Base-by-base conservation (phyloP, 1,140 invertebrate species). In the Drosophila insularis region DNA sequence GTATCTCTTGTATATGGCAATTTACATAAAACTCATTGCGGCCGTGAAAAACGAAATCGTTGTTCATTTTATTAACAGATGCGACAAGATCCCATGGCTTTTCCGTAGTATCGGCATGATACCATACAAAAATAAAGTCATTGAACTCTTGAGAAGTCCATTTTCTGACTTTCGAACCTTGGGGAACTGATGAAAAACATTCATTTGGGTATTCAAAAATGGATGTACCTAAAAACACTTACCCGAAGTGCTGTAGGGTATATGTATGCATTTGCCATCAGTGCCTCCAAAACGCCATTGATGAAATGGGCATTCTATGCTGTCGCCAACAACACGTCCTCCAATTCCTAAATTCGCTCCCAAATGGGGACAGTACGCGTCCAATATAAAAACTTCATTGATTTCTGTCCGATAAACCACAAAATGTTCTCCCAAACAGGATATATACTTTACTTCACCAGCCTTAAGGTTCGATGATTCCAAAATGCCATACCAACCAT, bases 311-410 rank as follows among this genome's bases (percentile, higher is more conserved):
- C 97, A 98, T 81, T 97, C 95, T 4, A 98, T 93, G 81, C 96
- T 97, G 59, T 97, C 95, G 0, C 95, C 95, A 31, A 93, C 93
- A 1, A 97, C 96, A 0, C 92, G 92, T 0, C 97, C 97, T 1
- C 96, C 96, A 10, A 95, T 93, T 0, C 93, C 96, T 82, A 98
- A 93, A 90, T 98, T 97, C 0, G 97, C 97, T 0, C 97, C 97
- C 79, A 98, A 92, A 92, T 98, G 97, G 0, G 97, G 97, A 89
- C 97, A 98, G 89, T 97, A 97, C 0, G 97, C 97, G 90, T 98
- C 95, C 21, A 98, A 89, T 3, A 96, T 93, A 61, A 95, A 94
- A 0, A 94, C 94, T n/a, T 93, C 85, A 0, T 95, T 94, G 1
- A 93, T 93, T 66, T 94, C 92, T 27, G 94, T 94, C 23, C 93